phyloP scores from a whole-genome alignment of 1,140 invertebrate genomes.

The Acyrthosiphon pisum region DNA sequence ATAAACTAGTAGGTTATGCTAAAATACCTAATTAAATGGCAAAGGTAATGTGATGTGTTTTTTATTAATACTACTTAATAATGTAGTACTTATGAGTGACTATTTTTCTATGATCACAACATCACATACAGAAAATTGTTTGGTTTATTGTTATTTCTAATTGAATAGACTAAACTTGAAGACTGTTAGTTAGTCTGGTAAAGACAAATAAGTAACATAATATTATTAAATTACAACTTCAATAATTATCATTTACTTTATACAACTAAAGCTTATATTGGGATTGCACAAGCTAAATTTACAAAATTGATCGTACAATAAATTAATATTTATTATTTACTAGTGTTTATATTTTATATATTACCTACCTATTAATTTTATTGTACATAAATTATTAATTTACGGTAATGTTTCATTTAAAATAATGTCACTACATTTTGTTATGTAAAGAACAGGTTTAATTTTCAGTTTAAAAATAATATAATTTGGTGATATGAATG shows the following conservation, averaged over 20 bases:
- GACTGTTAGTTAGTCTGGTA: background rate
- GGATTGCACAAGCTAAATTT: background rate
- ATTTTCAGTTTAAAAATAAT: background rate
- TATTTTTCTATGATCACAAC: background rate
- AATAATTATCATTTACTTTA: background rate
- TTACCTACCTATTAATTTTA: too few relatives aligned
- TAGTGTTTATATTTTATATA: background rate
- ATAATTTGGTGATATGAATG: background rate
- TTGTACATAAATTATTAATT: too few relatives aligned
- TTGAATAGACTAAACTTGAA: background rate
- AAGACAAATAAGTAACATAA: background rate
- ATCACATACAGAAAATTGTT: background rate
- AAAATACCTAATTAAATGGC: conserved; percentile 18
- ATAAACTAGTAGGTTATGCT: conserved; percentile 1
- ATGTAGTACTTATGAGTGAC: background rate
- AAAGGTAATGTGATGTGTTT: conserved; percentile 7
- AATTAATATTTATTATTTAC: background rate
- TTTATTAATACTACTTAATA: background rate
- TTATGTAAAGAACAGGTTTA: too few relatives aligned
- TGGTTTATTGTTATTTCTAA: too few relatives aligned
- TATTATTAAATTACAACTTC: background rate
- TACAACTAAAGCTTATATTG: background rate
- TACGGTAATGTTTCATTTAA: too few relatives aligned
- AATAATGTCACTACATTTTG: too few relatives aligned
- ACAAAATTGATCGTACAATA: background rate